A percentile compares a stretch with the other conserved stretches of the same genome.
Conservation (phyloP, 2,888 invertebrate genomes). For the Mamestra brassicae region DNA sequence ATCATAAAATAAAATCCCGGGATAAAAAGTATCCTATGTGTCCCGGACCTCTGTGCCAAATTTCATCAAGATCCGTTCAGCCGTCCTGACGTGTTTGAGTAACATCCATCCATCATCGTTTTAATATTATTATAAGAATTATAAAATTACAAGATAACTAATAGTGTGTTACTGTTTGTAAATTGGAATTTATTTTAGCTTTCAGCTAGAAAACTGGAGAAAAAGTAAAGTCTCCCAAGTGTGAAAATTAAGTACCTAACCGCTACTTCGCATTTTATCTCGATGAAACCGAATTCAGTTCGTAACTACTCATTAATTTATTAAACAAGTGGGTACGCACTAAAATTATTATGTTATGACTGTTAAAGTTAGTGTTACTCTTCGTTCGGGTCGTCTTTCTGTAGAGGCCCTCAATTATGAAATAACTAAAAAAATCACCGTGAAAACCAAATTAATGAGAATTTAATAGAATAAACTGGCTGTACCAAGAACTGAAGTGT, state of each 20-base stretch:
- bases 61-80: no score
- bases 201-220: background rate
- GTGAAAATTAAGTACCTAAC: conserved; percentile 36
- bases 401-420: no score
- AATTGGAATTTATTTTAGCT: conserved; percentile 27
- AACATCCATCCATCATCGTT: no score
- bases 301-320: conserved; percentile 17
- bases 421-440: no score
- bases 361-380: background rate
- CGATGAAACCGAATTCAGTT: conserved; percentile 15
- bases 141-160: background rate
- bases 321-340: background rate
- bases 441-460: no score
- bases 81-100: no score
- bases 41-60: no score
- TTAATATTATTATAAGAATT: no score
- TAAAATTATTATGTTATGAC: conserved; percentile 17
- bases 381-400: background rate
- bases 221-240: conserved; percentile 15
- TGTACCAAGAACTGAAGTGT: no score
- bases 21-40: no score
- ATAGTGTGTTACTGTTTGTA: conserved; percentile 10
- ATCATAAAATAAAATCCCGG: no score
- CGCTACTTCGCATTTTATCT: conserved; percentile 20
- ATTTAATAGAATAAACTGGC: no score